Conservation (phyloP, 1,140 invertebrate genomes). For the Cepaea nemoralis region DNA sequence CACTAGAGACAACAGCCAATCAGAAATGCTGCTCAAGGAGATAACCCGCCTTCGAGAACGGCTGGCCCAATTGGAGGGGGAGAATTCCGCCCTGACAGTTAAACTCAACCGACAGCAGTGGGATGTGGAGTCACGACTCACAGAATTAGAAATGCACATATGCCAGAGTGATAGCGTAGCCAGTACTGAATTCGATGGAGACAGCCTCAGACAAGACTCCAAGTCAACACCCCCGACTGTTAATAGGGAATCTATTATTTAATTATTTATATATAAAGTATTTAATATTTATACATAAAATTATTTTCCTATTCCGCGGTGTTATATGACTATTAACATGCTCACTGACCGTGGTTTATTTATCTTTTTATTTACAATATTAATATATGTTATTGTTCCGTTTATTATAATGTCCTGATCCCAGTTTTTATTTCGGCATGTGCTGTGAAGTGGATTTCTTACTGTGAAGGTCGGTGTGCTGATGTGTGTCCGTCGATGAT, state of each 20-base stretch:
- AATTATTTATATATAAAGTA: conserved; percentile 32
- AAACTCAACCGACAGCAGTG: conserved; percentile 95
- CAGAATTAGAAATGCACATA: conserved; percentile 98
- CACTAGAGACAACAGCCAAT: conserved; percentile 23
- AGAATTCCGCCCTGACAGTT: conserved; percentile 91
- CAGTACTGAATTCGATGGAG: conserved; percentile 60
- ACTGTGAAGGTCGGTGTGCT: no score
- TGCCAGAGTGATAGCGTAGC: conserved; percentile 78
- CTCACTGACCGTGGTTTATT: no score
- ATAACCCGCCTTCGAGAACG: conserved; percentile 82
- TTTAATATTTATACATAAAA: not conserved
- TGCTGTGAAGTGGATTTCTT: no score
- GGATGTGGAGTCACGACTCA: conserved; percentile 93
- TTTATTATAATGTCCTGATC: no score
- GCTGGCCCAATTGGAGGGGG: conserved; percentile 88
- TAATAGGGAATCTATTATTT: conserved; percentile 69
- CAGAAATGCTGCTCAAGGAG: conserved; percentile 49
- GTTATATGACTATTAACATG: no score
- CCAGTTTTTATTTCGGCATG: no score
- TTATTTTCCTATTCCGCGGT: no score
- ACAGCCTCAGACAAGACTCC: conserved; percentile 41
- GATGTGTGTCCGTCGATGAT: no score
- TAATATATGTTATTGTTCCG: no score
- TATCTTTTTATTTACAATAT: no score
- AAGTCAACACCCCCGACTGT: conserved; percentile 46